These are phyloP conservation scores for Syrmaticus mikado DNA, from an alignment of 2,113 vertebrate species.

Conservation along the genomic window DNA sequence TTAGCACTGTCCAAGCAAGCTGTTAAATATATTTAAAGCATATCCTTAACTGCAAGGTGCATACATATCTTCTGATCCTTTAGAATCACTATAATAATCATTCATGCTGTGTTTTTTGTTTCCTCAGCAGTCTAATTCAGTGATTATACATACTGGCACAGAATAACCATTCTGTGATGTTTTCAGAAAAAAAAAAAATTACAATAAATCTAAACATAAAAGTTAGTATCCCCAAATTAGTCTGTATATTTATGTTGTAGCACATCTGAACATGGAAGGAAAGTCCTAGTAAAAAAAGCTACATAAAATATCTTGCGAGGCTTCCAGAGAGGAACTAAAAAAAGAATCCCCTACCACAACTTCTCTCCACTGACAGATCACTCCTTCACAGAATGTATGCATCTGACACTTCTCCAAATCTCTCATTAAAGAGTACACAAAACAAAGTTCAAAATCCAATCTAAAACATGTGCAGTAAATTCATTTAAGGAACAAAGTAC, in stretches of 20 bases:
- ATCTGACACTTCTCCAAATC: background rate
- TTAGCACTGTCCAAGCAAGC: background rate
- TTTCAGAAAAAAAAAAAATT: constrained; percentile 24
- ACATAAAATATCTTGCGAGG: background rate
- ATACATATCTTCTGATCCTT: background rate
- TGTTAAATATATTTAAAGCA: background rate
- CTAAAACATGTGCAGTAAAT: background rate
- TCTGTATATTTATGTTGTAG: background rate
- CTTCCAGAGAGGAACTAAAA: background rate
- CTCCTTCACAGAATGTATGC: background rate
- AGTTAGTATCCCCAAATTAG: constrained; percentile 12
- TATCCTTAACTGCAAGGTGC: background rate
- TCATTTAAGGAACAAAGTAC: background rate
- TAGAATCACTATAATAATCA: background rate
- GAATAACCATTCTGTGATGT: background rate
- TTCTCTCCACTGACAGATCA: background rate
- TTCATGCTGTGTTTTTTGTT: background rate
- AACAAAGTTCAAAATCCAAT: background rate
- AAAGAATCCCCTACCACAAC: background rate
- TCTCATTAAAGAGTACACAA: background rate
- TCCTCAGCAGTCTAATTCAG: background rate
- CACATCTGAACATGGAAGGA: background rate
- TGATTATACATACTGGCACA: background rate
- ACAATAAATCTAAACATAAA: constrained; percentile 2
- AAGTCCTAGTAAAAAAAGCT: background rate